Evolutionary conservation across 2,797 vertebrate genomes (phyloP).

Genomic region (Girardinus metallicus): DNA sequence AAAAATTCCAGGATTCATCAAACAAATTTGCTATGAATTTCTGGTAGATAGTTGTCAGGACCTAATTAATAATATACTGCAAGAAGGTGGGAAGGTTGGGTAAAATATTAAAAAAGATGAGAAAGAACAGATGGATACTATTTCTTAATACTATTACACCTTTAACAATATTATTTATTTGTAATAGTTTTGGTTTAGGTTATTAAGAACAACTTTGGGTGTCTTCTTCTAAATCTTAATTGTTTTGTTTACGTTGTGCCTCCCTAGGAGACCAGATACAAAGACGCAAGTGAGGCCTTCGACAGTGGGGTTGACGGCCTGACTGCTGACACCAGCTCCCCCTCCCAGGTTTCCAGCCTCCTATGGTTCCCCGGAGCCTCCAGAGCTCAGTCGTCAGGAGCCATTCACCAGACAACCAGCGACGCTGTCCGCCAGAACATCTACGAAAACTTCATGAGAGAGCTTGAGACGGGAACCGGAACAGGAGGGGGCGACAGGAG

Average conservation of each 20-base stretch:
- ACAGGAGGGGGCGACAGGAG: slow-evolving; percentile 74
- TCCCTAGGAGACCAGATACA: slow-evolving; percentile 87
- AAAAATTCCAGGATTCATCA: background rate
- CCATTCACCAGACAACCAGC: slow-evolving; percentile 80
- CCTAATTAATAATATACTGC: background rate
- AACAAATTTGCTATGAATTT: background rate
- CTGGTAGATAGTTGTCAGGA: background rate
- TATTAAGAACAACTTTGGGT: background rate
- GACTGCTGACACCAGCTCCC: slow-evolving; percentile 82
- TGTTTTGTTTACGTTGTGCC: background rate
- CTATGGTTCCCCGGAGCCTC: slow-evolving; percentile 86
- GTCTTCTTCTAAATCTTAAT: background rate
- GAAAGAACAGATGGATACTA: background rate
- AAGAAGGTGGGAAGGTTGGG: background rate
- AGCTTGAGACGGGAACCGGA: slow-evolving; percentile 86
- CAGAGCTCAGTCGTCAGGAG: slow-evolving; percentile 83
- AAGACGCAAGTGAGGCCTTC: slow-evolving; percentile 88
- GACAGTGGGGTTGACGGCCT: slow-evolving; percentile 90
- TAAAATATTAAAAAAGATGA: background rate
- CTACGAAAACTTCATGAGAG: slow-evolving; percentile 95
- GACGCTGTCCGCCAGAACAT: slow-evolving; percentile 90
- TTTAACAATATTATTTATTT: background rate
- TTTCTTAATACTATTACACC: background rate
- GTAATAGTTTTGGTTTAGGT: background rate
- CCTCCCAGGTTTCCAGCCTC: slow-evolving; percentile 83